phyloP scores from a whole-genome alignment of 2,797 vertebrate species.

The Hozukius guyotensis region DNA sequence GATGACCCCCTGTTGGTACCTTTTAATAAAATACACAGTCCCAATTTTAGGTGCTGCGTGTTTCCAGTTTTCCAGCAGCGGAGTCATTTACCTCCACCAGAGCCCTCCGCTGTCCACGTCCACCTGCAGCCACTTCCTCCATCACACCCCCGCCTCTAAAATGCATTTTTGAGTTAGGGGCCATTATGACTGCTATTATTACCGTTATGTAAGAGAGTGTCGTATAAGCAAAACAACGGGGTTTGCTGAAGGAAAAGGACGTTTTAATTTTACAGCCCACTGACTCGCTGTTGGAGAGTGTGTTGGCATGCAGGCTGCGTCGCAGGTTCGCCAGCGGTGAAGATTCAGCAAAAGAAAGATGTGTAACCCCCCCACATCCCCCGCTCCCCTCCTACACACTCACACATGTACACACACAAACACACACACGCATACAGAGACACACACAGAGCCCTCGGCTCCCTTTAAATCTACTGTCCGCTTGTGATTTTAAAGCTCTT shows the following conservation, averaged over 20 bases:
- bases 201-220: constrained; percentile 73
- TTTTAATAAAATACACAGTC: constrained; percentile 40
- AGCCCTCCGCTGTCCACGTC: neutral
- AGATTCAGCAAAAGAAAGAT: constrained; percentile 51
- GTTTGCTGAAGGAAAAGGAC: constrained; percentile 71
- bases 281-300: constrained; percentile 74
- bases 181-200: constrained; percentile 74
- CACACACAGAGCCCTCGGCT: constrained; percentile 1
- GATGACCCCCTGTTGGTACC: constrained; percentile 33
- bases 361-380: neutral
- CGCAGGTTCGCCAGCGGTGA: constrained; percentile 53
- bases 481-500: constrained; percentile 16
- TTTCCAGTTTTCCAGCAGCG: constrained; percentile 50
- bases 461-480: constrained; percentile 18
- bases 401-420: neutral
- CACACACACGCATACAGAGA: neutral
- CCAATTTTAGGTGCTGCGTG: constrained; percentile 44
- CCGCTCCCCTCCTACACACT: neutral
- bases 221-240: constrained; percentile 74
- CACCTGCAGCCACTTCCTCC: constrained; percentile 40
- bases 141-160: constrained; percentile 47
- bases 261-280: constrained; percentile 87
- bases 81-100: constrained; percentile 65
- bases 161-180: constrained; percentile 69
- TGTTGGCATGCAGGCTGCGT: constrained; percentile 56